Base-by-base conservation (phyloP, 2,797 vertebrate genomes). In the Lithobates sylvaticus region DNA sequence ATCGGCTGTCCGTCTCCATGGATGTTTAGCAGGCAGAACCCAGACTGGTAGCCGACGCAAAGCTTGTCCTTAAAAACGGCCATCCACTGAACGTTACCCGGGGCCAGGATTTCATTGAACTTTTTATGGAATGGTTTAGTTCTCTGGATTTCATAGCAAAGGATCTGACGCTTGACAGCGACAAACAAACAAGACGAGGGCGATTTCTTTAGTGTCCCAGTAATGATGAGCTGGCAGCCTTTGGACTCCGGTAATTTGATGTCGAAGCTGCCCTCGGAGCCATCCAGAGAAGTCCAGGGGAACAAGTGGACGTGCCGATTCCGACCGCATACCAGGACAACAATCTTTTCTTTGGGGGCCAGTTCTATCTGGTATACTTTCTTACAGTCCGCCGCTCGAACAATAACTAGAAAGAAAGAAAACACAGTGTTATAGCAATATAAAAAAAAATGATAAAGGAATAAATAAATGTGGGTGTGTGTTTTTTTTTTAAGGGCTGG, bases 361-460 rank as follows among this genome's bases (percentile, higher is more conserved):
- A 97, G 92, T 85, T 98, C 97, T 0, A 99, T 97, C 95, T 99
- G 98, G 88, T 95, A 91, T 32, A 99, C 96, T 86, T 96, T 98
- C 93, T 98, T 99, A 89, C 96, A 97, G 94, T 99, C 98, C 0
- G 96, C 94, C 3, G 97, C 98, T 0, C 98, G 95, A 39, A 99
- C 96, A 3, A 99, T 99, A 88, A 99, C 98, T 99, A 92, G 0
- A 54, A 89, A 54, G 47, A 76, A 65, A 39, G 36, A 89, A 39
- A 18, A 76, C 12, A 16, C 0, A 16, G 54, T 6, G 4, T 58
- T 44, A 44, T 44, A 0, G 29, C 54, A 58, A 58, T 1, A 29
- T 42, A 50, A 15, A 50, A 23, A 5, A 6, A 58, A 21, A 58
- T 23, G 1, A 50, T 13, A 50, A 50, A 16, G 47, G 47, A 16